These are phyloP conservation scores for Glaucopsyche alexis DNA, from an alignment of 2,888 invertebrate species.

Conservation along the genomic window DNA sequence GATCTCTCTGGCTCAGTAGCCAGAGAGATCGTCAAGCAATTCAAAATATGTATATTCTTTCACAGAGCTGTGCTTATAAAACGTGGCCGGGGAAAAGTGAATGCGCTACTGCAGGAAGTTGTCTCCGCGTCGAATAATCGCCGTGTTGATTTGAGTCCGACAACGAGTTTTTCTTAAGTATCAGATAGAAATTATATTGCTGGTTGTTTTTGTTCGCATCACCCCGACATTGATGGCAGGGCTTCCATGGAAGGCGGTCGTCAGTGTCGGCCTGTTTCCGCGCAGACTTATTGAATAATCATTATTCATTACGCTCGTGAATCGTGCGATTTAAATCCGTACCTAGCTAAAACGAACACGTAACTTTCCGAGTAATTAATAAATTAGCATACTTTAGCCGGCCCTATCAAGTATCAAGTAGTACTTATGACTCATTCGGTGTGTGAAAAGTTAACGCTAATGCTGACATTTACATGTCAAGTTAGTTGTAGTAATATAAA, in stretches of 20 bases:
- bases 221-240: conserved; percentile 24
- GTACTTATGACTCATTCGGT: conserved; percentile 35
- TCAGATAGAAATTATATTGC: conserved; percentile 30
- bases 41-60: neutral
- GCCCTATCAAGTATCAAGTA: conserved; percentile 34
- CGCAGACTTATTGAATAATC: conserved; percentile 38
- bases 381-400: conserved; percentile 39
- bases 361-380: conserved; percentile 43
- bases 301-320: conserved; percentile 39
- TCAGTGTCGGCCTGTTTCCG: conserved; percentile 37
- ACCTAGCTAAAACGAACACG: conserved; percentile 35
- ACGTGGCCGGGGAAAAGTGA: conserved; percentile 13
- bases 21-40: neutral
- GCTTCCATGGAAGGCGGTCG: conserved; percentile 33
- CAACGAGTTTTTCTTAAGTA: conserved; percentile 31
- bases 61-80: conserved; percentile 19
- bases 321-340: conserved; percentile 41
- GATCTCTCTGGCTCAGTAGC: too few relatives aligned
- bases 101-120: conserved; percentile 21
- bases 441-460: conserved; percentile 29
- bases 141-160: conserved; percentile 25
- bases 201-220: conserved; percentile 30
- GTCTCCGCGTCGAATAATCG: conserved; percentile 29
- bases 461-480: conserved; percentile 15
- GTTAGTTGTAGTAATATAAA: neutral